phyloP scores from a whole-genome alignment of 2,113 vertebrate genomes.

The Gopherus flavomarginatus region DNA sequence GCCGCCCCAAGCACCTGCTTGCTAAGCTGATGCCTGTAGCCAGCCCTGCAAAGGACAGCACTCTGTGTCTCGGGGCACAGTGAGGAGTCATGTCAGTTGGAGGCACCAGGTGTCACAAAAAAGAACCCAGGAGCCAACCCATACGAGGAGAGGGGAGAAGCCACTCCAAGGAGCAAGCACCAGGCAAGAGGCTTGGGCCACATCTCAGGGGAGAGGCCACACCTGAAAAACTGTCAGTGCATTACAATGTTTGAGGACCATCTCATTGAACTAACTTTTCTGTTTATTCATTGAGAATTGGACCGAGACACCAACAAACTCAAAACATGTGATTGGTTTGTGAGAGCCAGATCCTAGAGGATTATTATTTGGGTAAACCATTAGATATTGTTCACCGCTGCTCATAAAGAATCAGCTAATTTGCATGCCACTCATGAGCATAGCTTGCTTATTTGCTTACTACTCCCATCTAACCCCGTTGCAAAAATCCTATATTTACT shows the following conservation, averaged over 20 bases:
- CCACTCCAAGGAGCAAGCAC: no score
- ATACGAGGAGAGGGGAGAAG: no score
- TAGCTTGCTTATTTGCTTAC: not conserved
- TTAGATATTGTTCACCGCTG: not conserved
- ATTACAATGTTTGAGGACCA: not conserved
- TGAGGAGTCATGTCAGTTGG: no score
- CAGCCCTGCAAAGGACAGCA: no score
- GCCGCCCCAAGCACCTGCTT: no score
- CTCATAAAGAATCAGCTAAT: not conserved
- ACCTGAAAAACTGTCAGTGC: not conserved
- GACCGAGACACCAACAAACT: not conserved
- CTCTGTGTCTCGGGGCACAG: no score
- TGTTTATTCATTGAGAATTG: not conserved
- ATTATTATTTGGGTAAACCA: not conserved
- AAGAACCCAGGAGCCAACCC: no score
- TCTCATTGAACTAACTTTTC: not conserved
- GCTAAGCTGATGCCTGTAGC: no score
- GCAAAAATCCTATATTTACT: not conserved
- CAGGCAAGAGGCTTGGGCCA: no score
- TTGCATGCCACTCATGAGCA: no score
- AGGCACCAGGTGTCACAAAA: no score
- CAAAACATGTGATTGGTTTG: not conserved
- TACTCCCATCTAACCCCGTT: not conserved
- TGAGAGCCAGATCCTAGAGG: not conserved
- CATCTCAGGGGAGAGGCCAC: no score